Evolutionary conservation across 2,113 vertebrate species (phyloP).

Genomic region (Orientallactaga bullata): DNA sequence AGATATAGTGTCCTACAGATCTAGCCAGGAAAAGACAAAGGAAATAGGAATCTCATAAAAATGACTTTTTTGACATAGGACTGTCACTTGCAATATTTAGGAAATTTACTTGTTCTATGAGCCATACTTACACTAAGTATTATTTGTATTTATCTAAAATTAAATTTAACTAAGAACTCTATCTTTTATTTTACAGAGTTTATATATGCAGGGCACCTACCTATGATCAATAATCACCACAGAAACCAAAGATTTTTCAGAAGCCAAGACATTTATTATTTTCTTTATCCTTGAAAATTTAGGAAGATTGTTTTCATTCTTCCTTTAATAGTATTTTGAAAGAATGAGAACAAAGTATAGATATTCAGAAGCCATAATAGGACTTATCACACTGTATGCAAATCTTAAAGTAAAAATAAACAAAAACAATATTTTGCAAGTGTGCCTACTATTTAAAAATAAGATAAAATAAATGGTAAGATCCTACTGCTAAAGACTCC

Average conservation of each 20-base stretch:
- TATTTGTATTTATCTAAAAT: neutral
- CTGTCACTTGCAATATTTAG: neutral
- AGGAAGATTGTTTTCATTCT: slow-evolving; percentile 5
- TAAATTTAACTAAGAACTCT: neutral
- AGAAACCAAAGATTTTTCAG: neutral
- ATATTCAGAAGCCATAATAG: too few species aligned
- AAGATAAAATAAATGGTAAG: too few species aligned
- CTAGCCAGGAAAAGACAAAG: neutral
- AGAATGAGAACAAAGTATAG: too few species aligned
- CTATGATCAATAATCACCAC: neutral
- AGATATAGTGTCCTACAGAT: neutral
- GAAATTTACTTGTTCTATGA: neutral
- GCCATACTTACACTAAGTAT: slow-evolving; percentile 10
- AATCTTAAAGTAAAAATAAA: too few species aligned
- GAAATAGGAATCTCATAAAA: slow-evolving; percentile 15
- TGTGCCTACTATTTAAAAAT: neutral
- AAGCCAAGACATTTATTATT: neutral
- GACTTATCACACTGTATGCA: too few species aligned
- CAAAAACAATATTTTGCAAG: neutral
- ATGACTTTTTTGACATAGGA: neutral
- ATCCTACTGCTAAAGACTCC: too few species aligned
- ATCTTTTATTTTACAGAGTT: neutral
- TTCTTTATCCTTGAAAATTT: neutral
- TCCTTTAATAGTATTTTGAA: neutral
- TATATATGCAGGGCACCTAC: neutral